phyloP scores from a whole-genome alignment of 2,888 invertebrate genomes.

The Encarsia formosa region DNA sequence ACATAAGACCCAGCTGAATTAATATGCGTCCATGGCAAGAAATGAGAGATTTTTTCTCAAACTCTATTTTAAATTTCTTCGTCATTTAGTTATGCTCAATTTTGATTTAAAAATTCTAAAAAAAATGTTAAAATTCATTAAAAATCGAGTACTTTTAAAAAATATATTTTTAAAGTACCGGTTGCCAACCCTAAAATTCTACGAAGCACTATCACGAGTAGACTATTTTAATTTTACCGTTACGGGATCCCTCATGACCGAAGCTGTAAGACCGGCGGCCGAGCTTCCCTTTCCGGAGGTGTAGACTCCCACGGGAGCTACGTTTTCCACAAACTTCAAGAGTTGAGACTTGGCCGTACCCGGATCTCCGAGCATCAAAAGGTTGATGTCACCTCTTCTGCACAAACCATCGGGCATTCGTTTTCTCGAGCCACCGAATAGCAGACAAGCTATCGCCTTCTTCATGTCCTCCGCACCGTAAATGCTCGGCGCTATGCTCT shows the following conservation, averaged over 20 bases:
- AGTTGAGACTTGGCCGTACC: slow-evolving; percentile 99
- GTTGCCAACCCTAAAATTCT: no score
- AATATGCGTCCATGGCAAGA: no score
- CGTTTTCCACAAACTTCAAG: slow-evolving; percentile 94
- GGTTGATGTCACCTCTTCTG: slow-evolving; percentile 94
- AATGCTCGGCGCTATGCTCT: slow-evolving; percentile 95
- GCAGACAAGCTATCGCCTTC: slow-evolving; percentile 89
- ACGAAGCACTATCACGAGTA: no score
- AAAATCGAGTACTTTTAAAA: no score
- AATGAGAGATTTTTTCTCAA: no score
- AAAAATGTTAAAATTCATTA: no score
- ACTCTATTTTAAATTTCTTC: no score
- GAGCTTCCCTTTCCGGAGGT: slow-evolving; percentile 99
- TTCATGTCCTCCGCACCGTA: slow-evolving; percentile 93
- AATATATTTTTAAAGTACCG: no score
- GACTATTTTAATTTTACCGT: slow-evolving; percentile 65
- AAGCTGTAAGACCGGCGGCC: slow-evolving; percentile 97
- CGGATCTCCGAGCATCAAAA: slow-evolving; percentile 93
- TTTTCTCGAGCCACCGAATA: slow-evolving; percentile 90
- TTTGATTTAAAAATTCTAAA: no score
- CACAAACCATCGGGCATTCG: slow-evolving; percentile 91
- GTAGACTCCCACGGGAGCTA: slow-evolving; percentile 91
- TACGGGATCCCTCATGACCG: slow-evolving; percentile 88
- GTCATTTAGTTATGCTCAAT: no score
- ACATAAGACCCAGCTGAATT: no score